Evolutionary conservation across 2,888 invertebrate genomes (phyloP), one percentile per base, ranked within the genome.

Genomic region (Nebria salina): DNA sequence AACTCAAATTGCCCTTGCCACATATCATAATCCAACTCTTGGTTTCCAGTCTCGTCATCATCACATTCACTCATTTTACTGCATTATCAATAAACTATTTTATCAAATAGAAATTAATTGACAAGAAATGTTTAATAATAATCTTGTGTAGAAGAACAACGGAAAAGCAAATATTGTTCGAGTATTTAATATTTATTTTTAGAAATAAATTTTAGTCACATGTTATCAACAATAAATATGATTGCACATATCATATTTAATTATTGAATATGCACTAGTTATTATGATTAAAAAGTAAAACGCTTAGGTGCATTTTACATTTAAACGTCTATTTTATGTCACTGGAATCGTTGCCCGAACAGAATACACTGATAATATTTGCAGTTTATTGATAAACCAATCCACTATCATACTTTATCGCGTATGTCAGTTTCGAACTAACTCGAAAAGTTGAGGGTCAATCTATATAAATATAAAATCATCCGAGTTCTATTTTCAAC

Each of bases 1-100:
- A 95, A 95, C 89, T 95, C 95, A 86, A 96, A 96, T 90, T 96
- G 96, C 82, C 96, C 96, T 88, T 95, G 95, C 96, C 96, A 96
- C 93, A 95, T 93, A 87, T 96, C 96, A 88, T 94, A 95, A 88
- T 95, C 95, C 89, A 95, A 90, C 86, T 95, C 95, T 85, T 93
- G 85, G n/a, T 84, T 84, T 72, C 82, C 77, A 64, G 83, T 90
- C 89, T 84, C 84, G 83, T 86, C 86, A 79, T 86, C 87, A 86
- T 89, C 89, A 87, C 89, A 87, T 86, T 88, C 88, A 86, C 88
- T 89, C 87, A 89, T 88, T 88, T 89, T 89, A 75, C 64, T 25
- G 25, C 75, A 72, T 41, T 72, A 72, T 25, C 54, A 54, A 54
- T 7, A 54, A 54, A 54, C 54, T 34, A 34, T 4, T 34, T 34